Evolutionary conservation across 2,113 vertebrate species (phyloP), one percentile per base, ranked within the genome.

Genomic region (Rhinoderma darwinii): DNA sequence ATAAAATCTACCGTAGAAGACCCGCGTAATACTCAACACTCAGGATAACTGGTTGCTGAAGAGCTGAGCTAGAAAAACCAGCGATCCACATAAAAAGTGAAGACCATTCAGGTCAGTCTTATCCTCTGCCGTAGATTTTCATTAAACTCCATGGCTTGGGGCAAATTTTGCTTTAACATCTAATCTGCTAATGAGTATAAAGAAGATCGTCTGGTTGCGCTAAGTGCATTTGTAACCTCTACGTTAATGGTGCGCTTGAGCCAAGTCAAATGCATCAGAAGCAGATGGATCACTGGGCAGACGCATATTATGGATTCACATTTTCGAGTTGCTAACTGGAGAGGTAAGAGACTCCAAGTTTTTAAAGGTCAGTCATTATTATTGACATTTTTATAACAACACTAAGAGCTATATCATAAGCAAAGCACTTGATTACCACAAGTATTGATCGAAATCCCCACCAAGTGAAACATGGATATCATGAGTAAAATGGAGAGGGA

Each of bases 351-450:
- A 15, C 44, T 44, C 56, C 0, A 77, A 4, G 86, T 83, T 92
- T 89, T 74, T 68, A 91, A 93, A 92, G 91, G 90, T 90, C 89
- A 88, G 50, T 70, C 84, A 9, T 54, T 84, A 84, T 87, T 91
- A 92, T 89, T 86, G 90, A 92, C 88, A 87, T 83, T 88, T 89
- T 89, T 81, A 76, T 86, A 88, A 83, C 51, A 84, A 80, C 25
- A 86, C 86, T 91, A 89, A 91, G 91, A 92, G 75, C 82, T 84
- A 91, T 90, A 89, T 89, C 89, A 90, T 87, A 90, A 84, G 83
- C 90, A 89, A 91, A 89, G 80, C 76, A 89, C 84, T 91, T 82
- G 86, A 89, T 81, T 80, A 66, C 84, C 84, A 89, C 76, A 87
- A 89, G 84, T 84, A 93, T 91, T 0, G 27, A 90, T 89, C 89